Percentiles rank a stretch among this genome's conserved stretches.
These are phyloP conservation scores for Hyalella azteca DNA, from an alignment of 2,888 invertebrate species.

Conservation along the genomic window DNA sequence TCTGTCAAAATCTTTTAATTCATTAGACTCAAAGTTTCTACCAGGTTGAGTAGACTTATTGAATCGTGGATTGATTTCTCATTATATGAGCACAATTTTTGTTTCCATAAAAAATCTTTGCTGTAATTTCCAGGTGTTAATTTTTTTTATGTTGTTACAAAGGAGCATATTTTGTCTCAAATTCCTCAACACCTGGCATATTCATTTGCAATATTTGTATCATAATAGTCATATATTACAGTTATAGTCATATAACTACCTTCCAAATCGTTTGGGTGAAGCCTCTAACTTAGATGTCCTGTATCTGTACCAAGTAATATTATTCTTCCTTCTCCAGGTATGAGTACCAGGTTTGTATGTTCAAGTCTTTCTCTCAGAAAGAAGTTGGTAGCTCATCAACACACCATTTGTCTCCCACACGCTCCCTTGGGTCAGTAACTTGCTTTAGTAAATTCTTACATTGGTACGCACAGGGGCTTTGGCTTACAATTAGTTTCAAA, in stretches of 20 bases:
- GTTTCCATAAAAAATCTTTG: no score
- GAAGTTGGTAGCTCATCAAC: background rate
- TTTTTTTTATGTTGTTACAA: no score
- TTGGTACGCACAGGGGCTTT: background rate
- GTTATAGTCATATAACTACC: background rate
- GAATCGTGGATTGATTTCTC: background rate
- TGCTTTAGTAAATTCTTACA: background rate
- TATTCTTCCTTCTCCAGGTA: background rate
- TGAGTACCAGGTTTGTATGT: constrained; percentile 5
- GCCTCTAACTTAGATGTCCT: background rate
- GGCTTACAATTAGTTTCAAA: background rate
- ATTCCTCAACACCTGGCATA: background rate
- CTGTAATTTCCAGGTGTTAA: no score
- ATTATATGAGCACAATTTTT: background rate
- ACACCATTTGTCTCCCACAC: background rate
- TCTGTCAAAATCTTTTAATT: background rate
- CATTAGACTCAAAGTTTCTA: background rate
- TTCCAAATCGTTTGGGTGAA: background rate
- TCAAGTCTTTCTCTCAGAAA: constrained; percentile 14
- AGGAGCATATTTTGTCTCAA: background rate
- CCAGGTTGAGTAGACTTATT: background rate
- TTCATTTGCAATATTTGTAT: background rate
- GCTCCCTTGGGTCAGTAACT: constrained; percentile 1
- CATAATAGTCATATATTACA: background rate
- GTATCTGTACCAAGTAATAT: background rate